A percentile compares a stretch with the other conserved stretches of the same genome.
Evolutionary conservation across 64 coral and sea anemone species (phyloP).

Genomic region (Dendrophyllia cribrosa): DNA sequence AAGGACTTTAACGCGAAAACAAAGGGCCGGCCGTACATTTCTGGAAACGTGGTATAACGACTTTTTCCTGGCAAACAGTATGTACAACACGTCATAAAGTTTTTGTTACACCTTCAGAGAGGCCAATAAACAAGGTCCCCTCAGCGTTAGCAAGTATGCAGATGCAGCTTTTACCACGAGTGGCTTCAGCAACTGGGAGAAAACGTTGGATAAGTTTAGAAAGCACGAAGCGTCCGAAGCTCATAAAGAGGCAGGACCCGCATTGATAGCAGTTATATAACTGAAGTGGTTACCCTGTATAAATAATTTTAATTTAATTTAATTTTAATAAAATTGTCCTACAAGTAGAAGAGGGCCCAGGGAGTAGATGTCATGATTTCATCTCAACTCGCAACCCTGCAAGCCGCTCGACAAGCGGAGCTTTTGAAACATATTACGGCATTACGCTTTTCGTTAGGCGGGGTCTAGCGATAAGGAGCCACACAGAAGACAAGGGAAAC

Average conservation of each 20-base stretch:
- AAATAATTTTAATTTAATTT: too few relatives aligned
- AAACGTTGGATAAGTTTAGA: conserved; percentile 47
- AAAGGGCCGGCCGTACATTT: conserved; percentile 25
- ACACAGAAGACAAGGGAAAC: conserved; percentile 65
- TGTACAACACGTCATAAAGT: conserved; percentile 40
- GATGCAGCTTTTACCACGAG: conserved; percentile 28
- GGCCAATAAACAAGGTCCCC: conserved; percentile 31
- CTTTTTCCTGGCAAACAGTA: conserved; percentile 31
- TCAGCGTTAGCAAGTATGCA: conserved; percentile 48
- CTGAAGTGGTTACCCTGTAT: too few relatives aligned
- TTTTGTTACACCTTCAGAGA: conserved; percentile 37
- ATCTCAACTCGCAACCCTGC: conserved; percentile 42
- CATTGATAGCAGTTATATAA: too few relatives aligned
- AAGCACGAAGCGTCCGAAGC: conserved; percentile 57
- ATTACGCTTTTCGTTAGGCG: background rate
- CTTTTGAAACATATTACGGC: conserved; percentile 50
- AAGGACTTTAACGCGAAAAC: conserved; percentile 11
- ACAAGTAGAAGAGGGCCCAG: conserved; percentile 21
- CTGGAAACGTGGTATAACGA: conserved; percentile 42
- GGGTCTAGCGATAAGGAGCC: conserved; percentile 6
- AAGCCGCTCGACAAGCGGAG: conserved; percentile 46
- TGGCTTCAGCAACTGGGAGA: conserved; percentile 52
- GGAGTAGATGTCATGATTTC: conserved; percentile 51
- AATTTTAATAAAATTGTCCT: conserved; percentile 44
- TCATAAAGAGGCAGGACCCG: conserved; percentile 24